Conservation (phyloP, 1,140 invertebrate species). For the Apis mellifera region Amel_HAv3.1 CM009933.2:1924501-1925000, state of each 20-base stretch:
- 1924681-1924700: constrained; percentile 42
- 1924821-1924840: constrained; percentile 45
- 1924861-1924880: constrained; percentile 42
- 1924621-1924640: constrained; percentile 39
- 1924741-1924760: constrained; percentile 49
- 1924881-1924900: constrained; percentile 37
- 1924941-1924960: constrained; percentile 28
- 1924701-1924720: constrained; percentile 35
- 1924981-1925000: constrained; percentile 92
- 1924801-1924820: constrained; percentile 60
- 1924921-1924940: constrained; percentile 53
- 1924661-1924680: constrained; percentile 28
- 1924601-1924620: constrained; percentile 47
- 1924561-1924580: constrained; percentile 42
- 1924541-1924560: constrained; percentile 52
- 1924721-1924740: constrained; percentile 41
- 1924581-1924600: constrained; percentile 41
- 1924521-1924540: constrained; percentile 43
- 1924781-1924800: constrained; percentile 65
- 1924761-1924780: constrained; percentile 42
- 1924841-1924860: constrained; percentile 35
- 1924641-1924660: constrained; percentile 43
- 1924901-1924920: constrained; percentile 1
- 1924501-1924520: constrained; percentile 46
- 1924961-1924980: constrained; percentile 87